phyloP scores from a whole-genome alignment of 2,113 vertebrate species.

The Todiramphus chloris region DNA sequence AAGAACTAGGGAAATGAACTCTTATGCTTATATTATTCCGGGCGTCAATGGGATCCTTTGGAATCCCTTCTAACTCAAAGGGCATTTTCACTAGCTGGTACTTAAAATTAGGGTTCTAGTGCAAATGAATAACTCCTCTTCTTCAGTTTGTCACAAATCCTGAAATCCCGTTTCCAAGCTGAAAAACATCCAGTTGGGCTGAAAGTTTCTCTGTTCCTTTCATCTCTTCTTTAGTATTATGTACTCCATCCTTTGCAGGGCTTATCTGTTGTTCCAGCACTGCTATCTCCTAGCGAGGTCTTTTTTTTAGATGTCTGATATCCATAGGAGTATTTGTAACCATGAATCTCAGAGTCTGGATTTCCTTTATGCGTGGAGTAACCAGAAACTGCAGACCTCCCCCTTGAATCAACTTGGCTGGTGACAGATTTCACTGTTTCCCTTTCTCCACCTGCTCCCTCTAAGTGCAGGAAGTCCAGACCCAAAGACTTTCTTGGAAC shows the following conservation, averaged over 20 bases:
- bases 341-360: background rate
- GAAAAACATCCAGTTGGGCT: background rate
- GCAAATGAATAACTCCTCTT: background rate
- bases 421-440: background rate
- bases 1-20: background rate
- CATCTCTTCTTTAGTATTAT: background rate
- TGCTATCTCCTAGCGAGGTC: background rate
- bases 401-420: background rate
- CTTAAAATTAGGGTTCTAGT: background rate
- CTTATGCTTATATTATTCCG: background rate
- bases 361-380: background rate
- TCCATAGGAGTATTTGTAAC: background rate
- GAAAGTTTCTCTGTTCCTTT: background rate
- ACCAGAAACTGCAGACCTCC: background rate
- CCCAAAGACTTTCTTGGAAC: background rate
- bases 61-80: background rate
- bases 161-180: background rate
- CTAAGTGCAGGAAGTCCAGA: background rate
- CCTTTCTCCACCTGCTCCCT: background rate
- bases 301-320: background rate
- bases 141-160: background rate
- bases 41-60: background rate
- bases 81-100: background rate
- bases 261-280: background rate
- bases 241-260: background rate